Evolutionary conservation across 1,140 invertebrate genomes (phyloP).

Genomic region (Cydia fagiglandana): DNA sequence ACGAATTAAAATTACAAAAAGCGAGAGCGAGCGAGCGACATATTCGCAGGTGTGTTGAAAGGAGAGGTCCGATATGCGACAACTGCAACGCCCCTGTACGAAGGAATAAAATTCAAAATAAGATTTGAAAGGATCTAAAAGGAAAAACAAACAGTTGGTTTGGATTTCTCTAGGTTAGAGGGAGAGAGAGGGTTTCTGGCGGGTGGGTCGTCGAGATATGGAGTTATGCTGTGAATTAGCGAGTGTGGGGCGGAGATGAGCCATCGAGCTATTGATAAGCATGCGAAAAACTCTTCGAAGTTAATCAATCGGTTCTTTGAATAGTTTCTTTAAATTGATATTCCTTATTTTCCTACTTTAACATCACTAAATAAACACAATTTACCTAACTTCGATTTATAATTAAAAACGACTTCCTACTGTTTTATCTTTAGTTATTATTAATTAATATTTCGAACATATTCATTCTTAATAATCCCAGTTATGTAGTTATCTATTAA

Average conservation of each 20-base stretch:
- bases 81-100: slow-evolving; percentile 65
- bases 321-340: not conserved
- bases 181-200: slow-evolving; percentile 55
- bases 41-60: slow-evolving; percentile 50
- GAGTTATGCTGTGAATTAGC: slow-evolving; percentile 75
- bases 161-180: slow-evolving; percentile 72
- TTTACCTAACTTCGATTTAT: not conserved
- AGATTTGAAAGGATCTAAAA: slow-evolving; percentile 76
- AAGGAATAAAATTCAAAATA: slow-evolving; percentile 76
- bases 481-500: too few species aligned
- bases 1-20: slow-evolving; percentile 79
- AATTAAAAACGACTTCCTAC: too few species aligned
- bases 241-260: slow-evolving; percentile 68
- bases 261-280: not conserved
- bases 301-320: not conserved
- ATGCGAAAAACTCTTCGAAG: slow-evolving; percentile 4
- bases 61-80: slow-evolving; percentile 66
- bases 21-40: slow-evolving; percentile 58
- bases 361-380: not conserved
- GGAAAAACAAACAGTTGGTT: slow-evolving; percentile 69
- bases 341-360: not conserved
- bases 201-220: slow-evolving; percentile 66
- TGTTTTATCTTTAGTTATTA: too few species aligned
- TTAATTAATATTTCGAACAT: too few species aligned
- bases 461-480: too few species aligned